These are phyloP conservation scores for Paraplagusia blochii DNA, from an alignment of 2,113 vertebrate genomes.

Conservation along the genomic window DNA sequence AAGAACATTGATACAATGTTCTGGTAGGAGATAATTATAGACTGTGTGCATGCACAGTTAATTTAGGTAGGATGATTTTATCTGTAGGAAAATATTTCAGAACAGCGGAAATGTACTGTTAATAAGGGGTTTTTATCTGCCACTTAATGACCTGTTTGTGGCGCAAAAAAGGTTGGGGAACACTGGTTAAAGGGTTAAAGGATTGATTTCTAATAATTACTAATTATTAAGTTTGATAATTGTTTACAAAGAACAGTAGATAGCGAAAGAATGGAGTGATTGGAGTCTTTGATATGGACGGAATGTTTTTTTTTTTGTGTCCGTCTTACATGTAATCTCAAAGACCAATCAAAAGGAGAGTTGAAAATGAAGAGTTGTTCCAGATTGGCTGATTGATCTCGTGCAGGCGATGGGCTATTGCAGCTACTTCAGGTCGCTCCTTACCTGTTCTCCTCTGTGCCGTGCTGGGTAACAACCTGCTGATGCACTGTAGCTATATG, in stretches of 20 bases:
- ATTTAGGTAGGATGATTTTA: too few species aligned
- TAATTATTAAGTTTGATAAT: slow-evolving; percentile 2
- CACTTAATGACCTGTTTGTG: too few species aligned
- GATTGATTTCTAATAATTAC: too few species aligned
- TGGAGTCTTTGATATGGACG: neutral
- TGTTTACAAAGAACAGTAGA: slow-evolving; percentile 26
- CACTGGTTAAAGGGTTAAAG: too few species aligned
- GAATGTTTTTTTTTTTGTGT: too few species aligned
- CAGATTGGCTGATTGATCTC: slow-evolving; percentile 66
- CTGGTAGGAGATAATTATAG: too few species aligned
- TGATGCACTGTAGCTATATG: slow-evolving; percentile 75
- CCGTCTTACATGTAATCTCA: slow-evolving; percentile 3
- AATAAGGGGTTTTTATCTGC: too few species aligned
- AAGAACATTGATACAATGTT: too few species aligned
- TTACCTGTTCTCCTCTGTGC: slow-evolving; percentile 89
- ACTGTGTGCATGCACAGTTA: too few species aligned
- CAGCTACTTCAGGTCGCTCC: slow-evolving; percentile 62
- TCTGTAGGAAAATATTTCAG: too few species aligned
- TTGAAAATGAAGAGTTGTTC: slow-evolving; percentile 36
- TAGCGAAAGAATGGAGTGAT: slow-evolving; percentile 29
- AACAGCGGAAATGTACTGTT: too few species aligned
- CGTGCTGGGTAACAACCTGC: slow-evolving; percentile 70
- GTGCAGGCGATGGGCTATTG: slow-evolving; percentile 66
- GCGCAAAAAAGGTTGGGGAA: too few species aligned
- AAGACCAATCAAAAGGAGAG: slow-evolving; percentile 41